Conservation (phyloP, 2,113 vertebrate genomes). For the Procavia capensis region DNA sequence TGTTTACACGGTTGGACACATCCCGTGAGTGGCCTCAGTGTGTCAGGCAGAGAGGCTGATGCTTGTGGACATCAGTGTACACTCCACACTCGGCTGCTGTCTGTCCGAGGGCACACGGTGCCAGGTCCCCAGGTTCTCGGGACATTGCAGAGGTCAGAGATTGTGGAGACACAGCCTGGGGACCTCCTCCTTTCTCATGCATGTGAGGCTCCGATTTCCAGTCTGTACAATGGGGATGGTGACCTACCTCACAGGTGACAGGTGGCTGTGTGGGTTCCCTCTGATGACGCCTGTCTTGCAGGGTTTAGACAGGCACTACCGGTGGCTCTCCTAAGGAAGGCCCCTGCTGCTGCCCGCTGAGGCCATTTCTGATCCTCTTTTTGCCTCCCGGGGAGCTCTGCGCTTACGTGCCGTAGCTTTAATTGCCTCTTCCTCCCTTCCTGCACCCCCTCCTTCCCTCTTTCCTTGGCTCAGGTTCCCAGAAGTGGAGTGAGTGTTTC, state of each 20-base stretch:
- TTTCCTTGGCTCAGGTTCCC: neutral
- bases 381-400: neutral
- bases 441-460: neutral
- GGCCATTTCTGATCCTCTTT: neutral
- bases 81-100: rapidly evolving
- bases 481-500: neutral
- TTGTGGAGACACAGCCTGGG: rapidly evolving
- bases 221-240: no score
- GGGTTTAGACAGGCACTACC: neutral
- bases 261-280: neutral
- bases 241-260: neutral
- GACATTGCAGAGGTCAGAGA: no score
- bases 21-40: neutral
- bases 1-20: rapidly evolving
- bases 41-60: neutral
- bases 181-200: neutral
- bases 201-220: no score
- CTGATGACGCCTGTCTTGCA: rapidly evolving
- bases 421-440: neutral
- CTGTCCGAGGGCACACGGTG: neutral
- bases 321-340: rapidly evolving
- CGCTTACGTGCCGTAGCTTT: neutral
- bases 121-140: no score
- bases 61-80: no score
- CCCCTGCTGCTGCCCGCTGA: neutral